Evolutionary conservation across 2,888 invertebrate species (phyloP), one percentile per base, ranked within the genome.

Genomic region (Epiblema foenella): DNA sequence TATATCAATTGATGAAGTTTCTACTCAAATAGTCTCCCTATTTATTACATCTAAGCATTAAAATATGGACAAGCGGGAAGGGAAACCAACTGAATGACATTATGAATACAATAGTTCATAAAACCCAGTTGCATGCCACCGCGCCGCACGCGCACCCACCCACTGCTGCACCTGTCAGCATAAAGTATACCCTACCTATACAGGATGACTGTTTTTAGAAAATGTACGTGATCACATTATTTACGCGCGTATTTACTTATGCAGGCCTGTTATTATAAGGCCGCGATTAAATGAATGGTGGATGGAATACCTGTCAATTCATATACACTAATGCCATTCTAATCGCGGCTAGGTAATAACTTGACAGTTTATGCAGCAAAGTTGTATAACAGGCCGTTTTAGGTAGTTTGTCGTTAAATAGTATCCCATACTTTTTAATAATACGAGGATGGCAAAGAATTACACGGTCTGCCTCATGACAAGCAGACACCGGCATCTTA

Each of bases 141-240:
- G 37, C 39, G 39, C 33, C 17, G 69, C n/a, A 20, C 9, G 52
- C 59, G 51, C 70, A 33, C 46, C 62, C 62, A 68, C 62, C 20
- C 54, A 33, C 46, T 51, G 67, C 42, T 66, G 70, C 49, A 67
- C 51, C 63, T 68, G 72, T 68, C 72, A 63, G 63, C 57, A 58
- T 63, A 42, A 72, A 63, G 46, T 66, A 67, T 71, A 68, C 49
- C 62, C 56, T 49, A 37, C 24, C 24, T 24, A 65, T 37, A 33
- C 60, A 37, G 66, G 54, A 66, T 60, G 60, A 46, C 60, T 71
- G 54, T 56, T 56, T 65, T 71, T 60, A 71, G 59, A 66, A 59
- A 66, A 66, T 54, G 56, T 39, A 39, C 54, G 56, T 54, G 60
- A 64, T 42, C 10, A 49, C 24, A 15, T 9, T 46, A n/a, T 15